Evolutionary conservation across 2,888 invertebrate genomes (phyloP), one percentile per base, ranked within the genome.

Genomic region (Tubiluchus corallicola): DNA sequence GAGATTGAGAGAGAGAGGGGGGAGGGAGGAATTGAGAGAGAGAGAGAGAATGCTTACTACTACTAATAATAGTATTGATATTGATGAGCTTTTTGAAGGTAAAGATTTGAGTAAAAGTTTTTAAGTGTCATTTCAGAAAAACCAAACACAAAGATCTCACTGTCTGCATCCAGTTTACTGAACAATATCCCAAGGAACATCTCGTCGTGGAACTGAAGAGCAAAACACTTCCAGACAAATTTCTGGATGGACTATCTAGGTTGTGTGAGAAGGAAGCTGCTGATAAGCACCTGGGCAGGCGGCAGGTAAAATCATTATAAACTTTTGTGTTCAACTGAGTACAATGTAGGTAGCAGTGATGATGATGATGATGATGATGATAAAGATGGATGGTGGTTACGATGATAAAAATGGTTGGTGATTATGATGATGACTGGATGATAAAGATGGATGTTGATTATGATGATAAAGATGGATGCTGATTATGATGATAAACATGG

Each of bases 161-260:
- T 17, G 70, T 71, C 43, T 77, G 77, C 50, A 67, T 77, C 43
- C 74, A 77, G 57, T 80, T 79, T 59, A 73, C 77, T 1, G 58
- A 64, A 37, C 63, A 70, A 39, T 80, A 79, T 61, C 79, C 79
- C 2, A 55, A 64, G 5, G 59, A 64, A 2, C 64, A 71, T 1
- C 56, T 79, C 17, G 61, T 79, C 19, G 62, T 77, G 13, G 78
- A 80, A 60, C 61, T 79, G 4, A 79, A 77, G 57, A 77, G 77
- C 54, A 77, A 76, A 62, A 73, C 73, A 2, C 61, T 79, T 17
- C 72, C 76, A 1, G 69, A 71, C 1, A 75, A 72, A 55, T 64
- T 79, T 45, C 62, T 78, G 4, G 67, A 71, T 45, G 71, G 73
- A 44, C 58, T 80, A 38, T 71, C 74, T 1, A 68, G 69, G 58